phyloP scores from a whole-genome alignment of 2,797 vertebrate genomes.

The Ceryle rudis region DNA sequence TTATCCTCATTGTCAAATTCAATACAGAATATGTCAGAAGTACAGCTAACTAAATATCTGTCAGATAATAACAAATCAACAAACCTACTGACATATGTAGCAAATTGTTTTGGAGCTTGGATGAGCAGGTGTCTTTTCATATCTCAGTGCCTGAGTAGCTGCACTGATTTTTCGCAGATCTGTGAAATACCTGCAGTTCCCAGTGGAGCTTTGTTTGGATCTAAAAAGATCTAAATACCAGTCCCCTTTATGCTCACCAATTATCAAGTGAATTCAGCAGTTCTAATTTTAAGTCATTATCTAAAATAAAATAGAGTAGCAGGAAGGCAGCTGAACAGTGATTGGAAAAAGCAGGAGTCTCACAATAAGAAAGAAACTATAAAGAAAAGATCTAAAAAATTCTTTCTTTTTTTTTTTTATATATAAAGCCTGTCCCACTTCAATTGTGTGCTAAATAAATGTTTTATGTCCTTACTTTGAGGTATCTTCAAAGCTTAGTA shows the following conservation, averaged over 20 bases:
- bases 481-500: neutral
- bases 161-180: neutral
- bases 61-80: neutral
- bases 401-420: neutral
- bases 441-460: neutral
- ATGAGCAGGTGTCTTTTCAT: neutral
- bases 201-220: neutral
- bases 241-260: neutral
- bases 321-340: neutral
- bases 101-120: neutral
- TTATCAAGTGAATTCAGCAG: neutral
- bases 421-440: neutral
- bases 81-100: neutral
- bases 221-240: neutral
- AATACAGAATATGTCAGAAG: neutral
- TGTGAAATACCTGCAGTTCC: neutral
- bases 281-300: neutral
- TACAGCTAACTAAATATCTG: neutral
- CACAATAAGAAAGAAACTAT: neutral
- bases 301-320: neutral
- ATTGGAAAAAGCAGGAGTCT: neutral
- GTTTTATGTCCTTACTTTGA: neutral
- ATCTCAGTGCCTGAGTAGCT: neutral
- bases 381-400: neutral
- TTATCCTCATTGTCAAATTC: neutral